Base-by-base conservation (phyloP, 2,888 invertebrate species). In the Epinotia bilunana region DNA sequence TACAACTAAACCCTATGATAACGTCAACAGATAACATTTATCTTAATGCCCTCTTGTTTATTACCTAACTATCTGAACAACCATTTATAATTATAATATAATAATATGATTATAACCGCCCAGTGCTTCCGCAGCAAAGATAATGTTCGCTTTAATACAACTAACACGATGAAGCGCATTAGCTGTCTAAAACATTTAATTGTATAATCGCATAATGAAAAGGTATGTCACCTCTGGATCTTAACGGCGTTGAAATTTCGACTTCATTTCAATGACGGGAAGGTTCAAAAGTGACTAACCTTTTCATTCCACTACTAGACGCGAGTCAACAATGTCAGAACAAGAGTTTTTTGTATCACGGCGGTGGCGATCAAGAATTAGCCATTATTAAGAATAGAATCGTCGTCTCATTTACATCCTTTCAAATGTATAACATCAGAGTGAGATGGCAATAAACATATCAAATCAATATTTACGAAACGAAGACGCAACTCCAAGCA, bases 11-110 rank as follows among this genome's bases (percentile, higher is more conserved):
- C 57, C 28, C 55, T 65, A 65, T 46, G 55, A 67, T 53, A 61
- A 73, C n/a, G n/a, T 20, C 33, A 3, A 65, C 46, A 65, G 74
- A 75, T 75, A 75, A 71, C 65, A 65, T 18, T 70, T 74, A 75
- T 75, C 71, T 75, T 70, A 75, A 75, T 71, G 65, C 70, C 74
- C 70, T 60, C 64, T 74, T 61, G 65, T 71, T 71, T 71, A 75
- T 71, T 71, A 71, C 61, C 61, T 60, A 49, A 65, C 23, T 61
- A 63, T 39, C 58, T 65, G 20, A 23, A 43, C 43, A 68, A 33
- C 33, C 58, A 18, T 39, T 12, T 39, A 39, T 43, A 16, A 39
- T 6, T 33, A 33, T 39, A 18, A 57, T 33, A 33, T 39, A 18
- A 57, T 18, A 28, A 28, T 18, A 20, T 68, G 28, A 18, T 55